Percentiles rank a stretch among this genome's conserved stretches.
Conservation (phyloP, 1,140 invertebrate genomes). For the Nephila pilipes region DNA sequence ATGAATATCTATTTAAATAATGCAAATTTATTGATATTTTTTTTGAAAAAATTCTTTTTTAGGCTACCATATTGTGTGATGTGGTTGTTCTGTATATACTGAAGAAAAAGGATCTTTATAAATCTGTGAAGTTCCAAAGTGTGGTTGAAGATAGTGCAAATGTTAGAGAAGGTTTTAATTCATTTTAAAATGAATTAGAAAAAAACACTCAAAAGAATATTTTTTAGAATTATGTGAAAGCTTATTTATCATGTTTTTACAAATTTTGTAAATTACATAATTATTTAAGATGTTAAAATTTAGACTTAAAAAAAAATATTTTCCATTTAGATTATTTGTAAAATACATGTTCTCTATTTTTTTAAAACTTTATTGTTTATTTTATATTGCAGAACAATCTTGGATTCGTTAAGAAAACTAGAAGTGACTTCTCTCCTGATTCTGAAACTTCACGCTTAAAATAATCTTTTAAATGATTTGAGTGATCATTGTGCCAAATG, state of each 20-base stretch:
- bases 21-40: too few relatives aligned
- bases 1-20: too few relatives aligned
- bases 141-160: constrained; percentile 73
- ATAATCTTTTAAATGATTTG: neutral
- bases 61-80: constrained; percentile 83
- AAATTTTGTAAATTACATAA: too few relatives aligned
- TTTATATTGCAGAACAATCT: constrained; percentile 38
- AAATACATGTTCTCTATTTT: too few relatives aligned
- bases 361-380: neutral
- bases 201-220: too few relatives aligned
- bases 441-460: neutral
- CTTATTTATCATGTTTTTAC: too few relatives aligned
- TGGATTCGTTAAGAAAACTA: neutral
- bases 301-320: too few relatives aligned
- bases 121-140: constrained; percentile 80
- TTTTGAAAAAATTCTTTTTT: constrained; percentile 60
- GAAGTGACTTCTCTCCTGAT: neutral
- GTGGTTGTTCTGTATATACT: constrained; percentile 82
- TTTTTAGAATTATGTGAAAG: too few relatives aligned
- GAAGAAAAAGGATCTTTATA: constrained; percentile 81
- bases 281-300: too few relatives aligned
- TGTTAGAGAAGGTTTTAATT: constrained; percentile 42
- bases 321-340: too few relatives aligned
- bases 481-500: neutral
- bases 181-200: too few relatives aligned